These are phyloP conservation scores for Istiophorus platypterus DNA, from an alignment of 2,113 vertebrate species.

Conservation along the genomic window DNA sequence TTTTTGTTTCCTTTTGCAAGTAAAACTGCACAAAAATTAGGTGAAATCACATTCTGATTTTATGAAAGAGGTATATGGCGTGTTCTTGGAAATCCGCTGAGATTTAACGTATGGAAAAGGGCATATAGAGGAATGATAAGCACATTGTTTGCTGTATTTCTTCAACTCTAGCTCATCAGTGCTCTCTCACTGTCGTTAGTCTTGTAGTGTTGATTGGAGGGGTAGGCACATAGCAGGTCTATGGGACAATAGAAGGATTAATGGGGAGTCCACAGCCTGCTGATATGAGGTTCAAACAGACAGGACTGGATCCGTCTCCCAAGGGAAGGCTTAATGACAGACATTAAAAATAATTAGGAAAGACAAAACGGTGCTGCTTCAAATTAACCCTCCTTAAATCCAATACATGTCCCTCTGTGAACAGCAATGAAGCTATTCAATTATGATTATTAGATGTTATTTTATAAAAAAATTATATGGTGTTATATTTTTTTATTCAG, in stretches of 20 bases:
- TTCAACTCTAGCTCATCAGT: conserved; percentile 56
- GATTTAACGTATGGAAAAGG: background rate
- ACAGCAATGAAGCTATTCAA: conserved; percentile 27
- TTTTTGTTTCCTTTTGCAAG: background rate
- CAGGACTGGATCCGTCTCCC: conserved; percentile 44
- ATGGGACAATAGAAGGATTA: conserved; percentile 70
- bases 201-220: conserved; percentile 49
- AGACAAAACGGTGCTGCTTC: conserved; percentile 70
- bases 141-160: conserved; percentile 24
- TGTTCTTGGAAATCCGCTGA: background rate
- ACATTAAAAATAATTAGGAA: conserved; percentile 82
- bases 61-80: background rate
- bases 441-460: conserved; percentile 37
- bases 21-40: background rate
- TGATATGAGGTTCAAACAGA: conserved; percentile 76
- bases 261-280: conserved; percentile 72
- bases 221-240: conserved; percentile 64
- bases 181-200: conserved; percentile 52
- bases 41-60: background rate
- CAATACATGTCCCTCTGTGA: conserved; percentile 37
- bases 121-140: background rate
- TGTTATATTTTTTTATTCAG: background rate
- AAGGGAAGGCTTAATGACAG: conserved; percentile 75
- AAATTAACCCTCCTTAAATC: conserved; percentile 68
- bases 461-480: conserved; percentile 13